Percentiles rank a stretch among this genome's conserved stretches.
These are phyloP conservation scores for Hyposoter didymator DNA, from an alignment of 2,888 invertebrate genomes.

Conservation along the genomic window DNA sequence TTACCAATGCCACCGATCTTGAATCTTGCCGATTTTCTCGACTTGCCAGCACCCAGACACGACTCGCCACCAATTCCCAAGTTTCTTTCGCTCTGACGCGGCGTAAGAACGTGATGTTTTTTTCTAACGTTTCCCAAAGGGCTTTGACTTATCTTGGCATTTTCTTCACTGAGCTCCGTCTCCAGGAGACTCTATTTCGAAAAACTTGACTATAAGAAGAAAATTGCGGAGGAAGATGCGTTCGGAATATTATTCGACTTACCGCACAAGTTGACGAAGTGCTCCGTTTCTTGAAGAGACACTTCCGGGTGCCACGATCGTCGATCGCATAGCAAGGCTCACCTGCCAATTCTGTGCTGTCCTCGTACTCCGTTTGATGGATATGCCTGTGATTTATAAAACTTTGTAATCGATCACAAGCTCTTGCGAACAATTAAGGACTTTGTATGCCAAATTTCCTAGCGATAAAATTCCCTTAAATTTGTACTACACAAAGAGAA, in stretches of 20 bases:
- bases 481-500: too few relatives aligned
- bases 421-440: too few relatives aligned
- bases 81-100: slow-evolving; percentile 93
- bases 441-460: too few relatives aligned
- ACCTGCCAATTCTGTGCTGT: slow-evolving; percentile 86
- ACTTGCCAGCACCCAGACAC: slow-evolving; percentile 74
- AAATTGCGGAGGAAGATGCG: background rate
- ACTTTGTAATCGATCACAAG: background rate
- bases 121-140: slow-evolving; percentile 91
- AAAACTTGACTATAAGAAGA: background rate
- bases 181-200: slow-evolving; percentile 90
- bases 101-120: slow-evolving; percentile 91
- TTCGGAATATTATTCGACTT: slow-evolving; percentile 78
- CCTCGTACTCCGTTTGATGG: slow-evolving; percentile 89
- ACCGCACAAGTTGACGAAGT: slow-evolving; percentile 95
- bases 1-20: slow-evolving; percentile 90
- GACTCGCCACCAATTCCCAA: slow-evolving; percentile 86
- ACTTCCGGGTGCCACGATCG: slow-evolving; percentile 91
- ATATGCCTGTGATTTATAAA: slow-evolving; percentile 86
- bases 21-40: slow-evolving; percentile 86
- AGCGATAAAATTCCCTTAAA: too few relatives aligned
- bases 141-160: slow-evolving; percentile 90
- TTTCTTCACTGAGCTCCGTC: slow-evolving; percentile 91
- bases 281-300: slow-evolving; percentile 94
- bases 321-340: slow-evolving; percentile 90